A percentile compares a stretch with the other conserved stretches of the same genome.
Evolutionary conservation across 2,113 vertebrate species (phyloP).

Genomic region (Crotalus horridus): DNA sequence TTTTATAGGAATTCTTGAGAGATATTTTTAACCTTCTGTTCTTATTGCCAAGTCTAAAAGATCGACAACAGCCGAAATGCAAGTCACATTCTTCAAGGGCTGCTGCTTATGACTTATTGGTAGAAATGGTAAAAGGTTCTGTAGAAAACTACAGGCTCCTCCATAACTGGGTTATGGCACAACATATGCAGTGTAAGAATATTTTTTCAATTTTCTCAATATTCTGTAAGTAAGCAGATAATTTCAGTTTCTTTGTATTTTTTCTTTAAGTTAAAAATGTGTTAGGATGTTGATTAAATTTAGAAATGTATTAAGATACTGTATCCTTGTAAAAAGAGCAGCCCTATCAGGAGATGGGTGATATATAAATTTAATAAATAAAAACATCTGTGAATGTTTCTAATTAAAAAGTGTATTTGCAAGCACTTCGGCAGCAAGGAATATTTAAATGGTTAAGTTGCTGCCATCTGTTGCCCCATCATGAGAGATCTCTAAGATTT

Average conservation of each 20-base stretch:
- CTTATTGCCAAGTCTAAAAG: constrained; percentile 92
- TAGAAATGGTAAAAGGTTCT: constrained; percentile 96
- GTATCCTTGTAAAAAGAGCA: background rate
- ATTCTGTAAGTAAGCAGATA: background rate
- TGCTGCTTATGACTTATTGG: constrained; percentile 94
- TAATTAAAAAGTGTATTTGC: background rate
- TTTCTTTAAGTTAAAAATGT: background rate
- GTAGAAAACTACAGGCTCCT: constrained; percentile 97
- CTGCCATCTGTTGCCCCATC: background rate
- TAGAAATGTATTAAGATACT: background rate
- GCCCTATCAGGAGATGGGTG: background rate
- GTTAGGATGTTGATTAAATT: background rate
- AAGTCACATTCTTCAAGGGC: constrained; percentile 95
- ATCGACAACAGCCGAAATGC: constrained; percentile 94
- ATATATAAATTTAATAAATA: background rate
- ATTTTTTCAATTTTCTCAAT: constrained; percentile 13
- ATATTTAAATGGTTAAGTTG: background rate
- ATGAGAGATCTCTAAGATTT: background rate
- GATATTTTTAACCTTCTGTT: constrained; percentile 97
- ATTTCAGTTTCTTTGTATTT: background rate
- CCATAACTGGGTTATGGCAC: constrained; percentile 99
- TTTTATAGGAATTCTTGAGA: constrained; percentile 88
- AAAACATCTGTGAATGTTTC: background rate
- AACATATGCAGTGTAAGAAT: constrained; percentile 97
- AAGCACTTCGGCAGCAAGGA: rapidly evolving